Percentiles rank a stretch among this genome's conserved stretches.
Evolutionary conservation across 2,888 invertebrate genomes (phyloP).

Genomic region (Drosophila yooni): DNA sequence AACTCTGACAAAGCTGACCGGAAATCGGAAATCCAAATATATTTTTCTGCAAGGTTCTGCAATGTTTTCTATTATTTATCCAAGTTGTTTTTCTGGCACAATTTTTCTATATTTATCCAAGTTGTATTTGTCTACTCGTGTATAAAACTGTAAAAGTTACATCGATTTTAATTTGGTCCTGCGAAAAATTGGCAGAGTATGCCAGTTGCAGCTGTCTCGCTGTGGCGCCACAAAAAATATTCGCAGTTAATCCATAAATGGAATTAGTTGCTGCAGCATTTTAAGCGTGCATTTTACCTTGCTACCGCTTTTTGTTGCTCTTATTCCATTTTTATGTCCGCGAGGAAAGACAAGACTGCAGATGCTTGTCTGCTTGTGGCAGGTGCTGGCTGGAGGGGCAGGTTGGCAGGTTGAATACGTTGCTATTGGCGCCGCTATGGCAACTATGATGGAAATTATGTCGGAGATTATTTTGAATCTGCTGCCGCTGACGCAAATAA

Average conservation of each 20-base stretch:
- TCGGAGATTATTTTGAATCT: constrained; percentile 40
- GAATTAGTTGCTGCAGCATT: constrained; percentile 50
- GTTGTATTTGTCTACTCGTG: background rate
- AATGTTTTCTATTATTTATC: background rate
- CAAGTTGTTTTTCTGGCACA: background rate
- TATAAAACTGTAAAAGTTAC: background rate
- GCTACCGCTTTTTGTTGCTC: constrained; percentile 14
- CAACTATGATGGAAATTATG: constrained; percentile 47
- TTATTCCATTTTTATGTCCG: constrained; percentile 11
- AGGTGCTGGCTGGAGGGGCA: background rate
- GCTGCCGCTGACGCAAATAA: constrained; percentile 2
- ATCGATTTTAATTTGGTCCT: background rate
- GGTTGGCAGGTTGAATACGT: background rate
- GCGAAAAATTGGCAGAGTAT: constrained; percentile 10
- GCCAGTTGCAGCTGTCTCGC: background rate
- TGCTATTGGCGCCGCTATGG: constrained; percentile 13
- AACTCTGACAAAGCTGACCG: background rate
- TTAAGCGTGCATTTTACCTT: constrained; percentile 43
- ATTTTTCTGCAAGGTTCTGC: background rate
- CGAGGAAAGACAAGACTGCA: constrained; percentile 13
- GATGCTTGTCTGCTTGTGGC: background rate
- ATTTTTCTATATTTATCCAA: background rate
- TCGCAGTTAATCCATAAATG: constrained; percentile 59
- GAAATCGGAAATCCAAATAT: background rate
- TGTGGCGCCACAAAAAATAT: constrained; percentile 28